Percentiles rank a stretch among this genome's conserved stretches.
Conservation (phyloP, 2,888 invertebrate genomes). For the Athalia cordata region DNA sequence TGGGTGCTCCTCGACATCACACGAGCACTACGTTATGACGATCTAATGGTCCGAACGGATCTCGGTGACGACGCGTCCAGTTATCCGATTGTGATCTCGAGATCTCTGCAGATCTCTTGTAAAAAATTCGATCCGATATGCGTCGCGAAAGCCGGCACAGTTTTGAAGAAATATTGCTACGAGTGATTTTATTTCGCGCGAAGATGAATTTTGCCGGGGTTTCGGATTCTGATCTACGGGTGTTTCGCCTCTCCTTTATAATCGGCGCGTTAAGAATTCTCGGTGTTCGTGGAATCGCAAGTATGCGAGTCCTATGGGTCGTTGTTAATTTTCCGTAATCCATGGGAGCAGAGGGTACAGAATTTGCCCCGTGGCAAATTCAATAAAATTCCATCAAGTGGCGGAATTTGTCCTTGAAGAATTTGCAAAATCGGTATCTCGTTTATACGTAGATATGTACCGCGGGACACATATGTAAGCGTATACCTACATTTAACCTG, state of each 20-base stretch:
- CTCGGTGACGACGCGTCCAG: constrained; percentile 1
- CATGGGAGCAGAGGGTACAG: neutral
- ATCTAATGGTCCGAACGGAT: constrained; percentile 23
- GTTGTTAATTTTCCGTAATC: constrained; percentile 37
- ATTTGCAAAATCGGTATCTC: constrained; percentile 29
- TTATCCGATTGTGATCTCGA: neutral
- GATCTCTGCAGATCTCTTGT: too few species aligned
- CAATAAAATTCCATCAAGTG: neutral
- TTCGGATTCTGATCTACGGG: neutral
- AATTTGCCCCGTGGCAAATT: constrained; percentile 11
- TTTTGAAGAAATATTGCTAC: too few species aligned
- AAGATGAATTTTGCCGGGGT: neutral
- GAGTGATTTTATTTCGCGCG: too few species aligned
- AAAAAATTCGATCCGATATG: too few species aligned
- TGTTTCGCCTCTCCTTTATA: constrained; percentile 5
- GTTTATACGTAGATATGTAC: neutral
- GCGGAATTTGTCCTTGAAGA: constrained; percentile 28
- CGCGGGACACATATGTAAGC: neutral
- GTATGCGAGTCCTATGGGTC: constrained; percentile 24
- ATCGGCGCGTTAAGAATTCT: constrained; percentile 8
- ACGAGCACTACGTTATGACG: constrained; percentile 33
- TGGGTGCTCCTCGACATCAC: constrained; percentile 34
- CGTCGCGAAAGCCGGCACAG: too few species aligned
- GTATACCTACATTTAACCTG: neutral
- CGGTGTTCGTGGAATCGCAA: constrained; percentile 14